phyloP scores from a whole-genome alignment of 2,797 vertebrate genomes.

The Syngnathus acus region DNA sequence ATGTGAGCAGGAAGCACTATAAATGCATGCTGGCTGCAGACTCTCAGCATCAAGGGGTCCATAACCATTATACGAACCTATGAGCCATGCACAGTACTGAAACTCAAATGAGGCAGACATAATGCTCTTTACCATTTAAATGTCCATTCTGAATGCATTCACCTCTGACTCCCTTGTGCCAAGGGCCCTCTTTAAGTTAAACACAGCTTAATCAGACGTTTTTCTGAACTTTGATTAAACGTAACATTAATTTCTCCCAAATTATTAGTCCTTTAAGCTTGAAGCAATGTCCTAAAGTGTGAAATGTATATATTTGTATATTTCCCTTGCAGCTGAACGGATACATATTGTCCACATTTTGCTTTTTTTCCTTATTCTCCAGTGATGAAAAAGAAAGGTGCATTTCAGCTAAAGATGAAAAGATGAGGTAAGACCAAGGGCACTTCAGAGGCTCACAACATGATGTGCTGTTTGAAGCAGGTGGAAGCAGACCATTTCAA shows the following conservation, averaged over 20 bases:
- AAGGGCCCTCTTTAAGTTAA: not conserved
- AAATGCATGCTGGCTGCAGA: not conserved
- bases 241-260: not conserved
- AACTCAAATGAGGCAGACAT: slow-evolving; percentile 1
- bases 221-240: not conserved
- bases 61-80: not conserved
- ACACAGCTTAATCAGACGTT: not conserved
- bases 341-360: slow-evolving; percentile 24
- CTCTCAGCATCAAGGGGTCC: not conserved
- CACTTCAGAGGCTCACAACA: slow-evolving; percentile 47
- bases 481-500: slow-evolving; percentile 56
- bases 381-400: slow-evolving; percentile 31
- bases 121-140: slow-evolving; percentile 3
- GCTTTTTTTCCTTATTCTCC: slow-evolving; percentile 20
- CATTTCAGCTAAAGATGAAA: slow-evolving; percentile 56
- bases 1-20: not conserved
- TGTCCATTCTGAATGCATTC: not conserved
- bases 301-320: slow-evolving; percentile 16
- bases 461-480: slow-evolving; percentile 61
- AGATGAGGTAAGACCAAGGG: slow-evolving; percentile 46
- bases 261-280: not conserved
- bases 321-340: slow-evolving; percentile 21
- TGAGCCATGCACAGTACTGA: not conserved
- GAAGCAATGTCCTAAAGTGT: not conserved
- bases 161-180: not conserved